Evolutionary conservation across 2,797 vertebrate genomes (phyloP).

Genomic region (Danio choprae): DNA sequence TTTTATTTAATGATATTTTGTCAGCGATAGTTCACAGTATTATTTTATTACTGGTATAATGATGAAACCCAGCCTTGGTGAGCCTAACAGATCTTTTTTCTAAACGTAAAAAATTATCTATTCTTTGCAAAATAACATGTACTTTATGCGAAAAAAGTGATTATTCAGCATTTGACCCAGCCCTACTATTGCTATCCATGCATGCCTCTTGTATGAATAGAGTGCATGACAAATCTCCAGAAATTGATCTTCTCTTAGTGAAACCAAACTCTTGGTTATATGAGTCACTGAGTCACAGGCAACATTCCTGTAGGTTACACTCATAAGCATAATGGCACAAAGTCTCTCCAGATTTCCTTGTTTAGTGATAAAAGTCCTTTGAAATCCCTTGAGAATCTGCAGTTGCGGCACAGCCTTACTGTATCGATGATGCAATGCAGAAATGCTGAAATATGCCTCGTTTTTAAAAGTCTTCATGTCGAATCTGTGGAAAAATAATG

Average conservation of each 20-base stretch:
- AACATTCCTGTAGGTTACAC: constrained; percentile 27
- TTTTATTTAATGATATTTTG: no score
- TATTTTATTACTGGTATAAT: no score
- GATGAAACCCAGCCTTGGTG: no score
- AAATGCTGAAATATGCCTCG: neutral
- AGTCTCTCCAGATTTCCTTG: constrained; percentile 32
- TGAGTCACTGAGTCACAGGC: constrained; percentile 35
- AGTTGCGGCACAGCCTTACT: neutral
- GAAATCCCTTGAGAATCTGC: constrained; percentile 17
- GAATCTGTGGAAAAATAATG: neutral
- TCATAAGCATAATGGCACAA: constrained; percentile 34
- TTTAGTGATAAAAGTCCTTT: constrained; percentile 40
- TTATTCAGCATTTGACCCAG: neutral
- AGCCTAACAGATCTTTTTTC: no score
- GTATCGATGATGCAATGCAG: neutral
- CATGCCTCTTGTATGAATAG: neutral
- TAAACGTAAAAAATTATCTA: no score
- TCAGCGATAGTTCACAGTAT: no score
- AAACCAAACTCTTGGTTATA: constrained; percentile 25
- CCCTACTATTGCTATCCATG: neutral
- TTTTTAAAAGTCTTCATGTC: neutral
- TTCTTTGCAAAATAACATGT: no score
- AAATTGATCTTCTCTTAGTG: constrained; percentile 19
- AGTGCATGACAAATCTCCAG: neutral
- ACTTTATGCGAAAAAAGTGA: neutral